These are phyloP conservation scores for Mus spicilegus DNA, from an alignment of 2,113 vertebrate genomes.

Conservation along the genomic window DNA sequence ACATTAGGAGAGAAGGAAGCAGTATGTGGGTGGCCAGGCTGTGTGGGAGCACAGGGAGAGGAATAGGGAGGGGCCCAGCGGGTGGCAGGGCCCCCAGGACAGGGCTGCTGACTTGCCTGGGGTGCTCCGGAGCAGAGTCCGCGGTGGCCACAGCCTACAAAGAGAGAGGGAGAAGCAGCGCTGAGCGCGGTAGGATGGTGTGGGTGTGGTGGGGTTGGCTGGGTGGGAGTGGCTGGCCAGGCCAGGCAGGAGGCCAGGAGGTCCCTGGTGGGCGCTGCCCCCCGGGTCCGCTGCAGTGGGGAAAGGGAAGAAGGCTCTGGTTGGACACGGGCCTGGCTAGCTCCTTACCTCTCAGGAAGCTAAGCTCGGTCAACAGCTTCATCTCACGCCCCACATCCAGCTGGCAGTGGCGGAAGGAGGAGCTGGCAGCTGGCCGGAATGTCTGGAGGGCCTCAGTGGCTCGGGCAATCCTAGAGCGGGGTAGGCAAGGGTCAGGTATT, in stretches of 20 bases:
- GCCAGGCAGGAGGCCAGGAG: slow-evolving; percentile 54
- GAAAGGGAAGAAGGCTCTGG: slow-evolving; percentile 56
- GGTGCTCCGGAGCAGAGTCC: slow-evolving; percentile 87
- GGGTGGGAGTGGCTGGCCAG: slow-evolving; percentile 69
- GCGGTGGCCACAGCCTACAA: slow-evolving; percentile 89
- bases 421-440: slow-evolving; percentile 91
- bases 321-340: slow-evolving; percentile 69
- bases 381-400: slow-evolving; percentile 94
- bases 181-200: slow-evolving; percentile 72
- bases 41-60: slow-evolving; percentile 30
- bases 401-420: slow-evolving; percentile 94
- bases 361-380: slow-evolving; percentile 91
- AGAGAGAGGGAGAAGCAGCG: slow-evolving; percentile 87
- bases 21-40: slow-evolving; percentile 4
- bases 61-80: slow-evolving; percentile 31
- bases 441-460: slow-evolving; percentile 94
- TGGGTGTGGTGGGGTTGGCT: slow-evolving; percentile 74
- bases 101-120: slow-evolving; percentile 90
- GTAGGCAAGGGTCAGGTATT: slow-evolving; percentile 39
- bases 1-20: slow-evolving; percentile 19
- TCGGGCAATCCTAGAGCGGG: slow-evolving; percentile 89
- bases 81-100: slow-evolving; percentile 79
- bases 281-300: slow-evolving; percentile 75
- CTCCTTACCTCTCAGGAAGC: slow-evolving; percentile 93
- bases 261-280: slow-evolving; percentile 74